phyloP scores from a whole-genome alignment of 1,140 invertebrate species.

The Prorops nasuta region DNA sequence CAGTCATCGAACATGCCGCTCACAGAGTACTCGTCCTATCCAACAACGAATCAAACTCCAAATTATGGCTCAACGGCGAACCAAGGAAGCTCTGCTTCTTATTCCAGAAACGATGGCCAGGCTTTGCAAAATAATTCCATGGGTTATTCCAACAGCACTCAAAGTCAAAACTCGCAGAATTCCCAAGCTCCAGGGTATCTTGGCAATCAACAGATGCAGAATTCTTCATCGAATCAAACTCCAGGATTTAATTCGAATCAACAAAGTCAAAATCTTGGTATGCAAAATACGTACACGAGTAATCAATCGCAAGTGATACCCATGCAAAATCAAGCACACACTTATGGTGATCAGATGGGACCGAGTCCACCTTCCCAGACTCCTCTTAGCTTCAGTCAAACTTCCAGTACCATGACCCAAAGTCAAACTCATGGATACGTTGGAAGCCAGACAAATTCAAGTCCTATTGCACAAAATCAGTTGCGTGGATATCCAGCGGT shows the following conservation, averaged over 20 bases:
- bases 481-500: constrained; percentile 29
- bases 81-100: constrained; percentile 30
- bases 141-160: constrained; percentile 28
- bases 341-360: constrained; percentile 9
- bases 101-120: constrained; percentile 30
- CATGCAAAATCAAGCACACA: constrained; percentile 19
- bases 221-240: constrained; percentile 17
- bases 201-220: constrained; percentile 21
- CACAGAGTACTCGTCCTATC: constrained; percentile 40
- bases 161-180: constrained; percentile 24
- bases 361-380: constrained; percentile 1
- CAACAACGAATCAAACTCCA: constrained; percentile 33
- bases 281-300: constrained; percentile 30
- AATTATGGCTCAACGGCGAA: constrained; percentile 24
- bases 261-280: constrained; percentile 25
- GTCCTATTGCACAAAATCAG: constrained; percentile 21
- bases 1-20: constrained; percentile 36
- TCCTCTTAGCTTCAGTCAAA: constrained; percentile 32
- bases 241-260: constrained; percentile 32
- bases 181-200: constrained; percentile 25
- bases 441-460: constrained; percentile 23
- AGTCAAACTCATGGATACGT: constrained; percentile 24
- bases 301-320: constrained; percentile 27
- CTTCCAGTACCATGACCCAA: constrained; percentile 20
- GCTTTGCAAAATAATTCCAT: constrained; percentile 32